A percentile compares a stretch with the other conserved stretches of the same genome.
phyloP scores from a whole-genome alignment of 2,797 vertebrate genomes.

The Synaphobranchus kaupii region DNA sequence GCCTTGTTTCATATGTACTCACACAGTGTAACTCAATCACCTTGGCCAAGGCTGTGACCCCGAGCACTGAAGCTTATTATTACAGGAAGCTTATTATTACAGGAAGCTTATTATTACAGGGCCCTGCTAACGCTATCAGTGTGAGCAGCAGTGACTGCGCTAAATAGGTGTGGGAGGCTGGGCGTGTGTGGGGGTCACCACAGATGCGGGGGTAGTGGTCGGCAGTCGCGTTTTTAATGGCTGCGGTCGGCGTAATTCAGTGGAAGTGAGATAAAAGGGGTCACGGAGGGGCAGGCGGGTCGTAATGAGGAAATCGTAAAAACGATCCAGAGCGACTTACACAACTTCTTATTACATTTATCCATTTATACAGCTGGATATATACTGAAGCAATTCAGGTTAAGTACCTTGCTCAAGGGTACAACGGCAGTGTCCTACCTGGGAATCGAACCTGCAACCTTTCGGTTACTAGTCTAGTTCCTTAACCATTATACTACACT shows the following conservation, averaged over 20 bases:
- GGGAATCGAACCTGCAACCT: too few relatives aligned
- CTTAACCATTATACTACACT: too few relatives aligned
- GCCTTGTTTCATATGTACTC: too few relatives aligned
- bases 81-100: not conserved
- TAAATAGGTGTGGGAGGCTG: not conserved
- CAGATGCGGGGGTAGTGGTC: not conserved
- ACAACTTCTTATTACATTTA: too few relatives aligned
- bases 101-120: not conserved
- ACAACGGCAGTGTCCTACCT: too few relatives aligned
- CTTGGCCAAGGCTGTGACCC: not conserved
- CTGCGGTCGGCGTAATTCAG: not conserved
- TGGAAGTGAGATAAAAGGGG: not conserved
- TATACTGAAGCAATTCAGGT: too few relatives aligned
- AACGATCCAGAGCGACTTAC: not conserved
- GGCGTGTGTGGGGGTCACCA: not conserved
- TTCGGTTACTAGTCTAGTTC: too few relatives aligned
- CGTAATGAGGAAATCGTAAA: not conserved
- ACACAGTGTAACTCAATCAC: not conserved
- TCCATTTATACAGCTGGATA: too few relatives aligned
- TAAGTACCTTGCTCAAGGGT: too few relatives aligned
- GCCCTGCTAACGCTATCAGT: not conserved
- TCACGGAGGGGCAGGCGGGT: not conserved
- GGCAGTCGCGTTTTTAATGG: not conserved
- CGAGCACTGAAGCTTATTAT: not conserved
- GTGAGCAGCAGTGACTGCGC: not conserved